Evolutionary conservation across 2,113 vertebrate species (phyloP).

Genomic region (Cyanoliseus patagonus): DNA sequence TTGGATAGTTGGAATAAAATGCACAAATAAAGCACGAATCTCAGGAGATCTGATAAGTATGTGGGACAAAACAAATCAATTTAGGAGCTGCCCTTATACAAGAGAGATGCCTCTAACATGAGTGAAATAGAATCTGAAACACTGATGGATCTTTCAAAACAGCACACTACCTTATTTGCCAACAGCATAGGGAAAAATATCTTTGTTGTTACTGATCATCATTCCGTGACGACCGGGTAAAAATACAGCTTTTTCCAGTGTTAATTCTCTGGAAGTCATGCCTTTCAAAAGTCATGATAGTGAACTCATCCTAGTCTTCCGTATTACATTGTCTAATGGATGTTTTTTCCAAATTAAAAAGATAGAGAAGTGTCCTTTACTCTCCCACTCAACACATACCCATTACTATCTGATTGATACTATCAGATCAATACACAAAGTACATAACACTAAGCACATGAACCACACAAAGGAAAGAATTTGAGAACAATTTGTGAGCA

Average conservation of each 20-base stretch:
- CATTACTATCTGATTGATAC: background rate
- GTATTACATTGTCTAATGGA: background rate
- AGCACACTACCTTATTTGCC: background rate
- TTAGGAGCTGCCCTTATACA: background rate
- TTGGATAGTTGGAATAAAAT: background rate
- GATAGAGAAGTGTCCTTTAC: background rate
- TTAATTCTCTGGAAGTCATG: background rate
- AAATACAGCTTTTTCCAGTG: background rate
- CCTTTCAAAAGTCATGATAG: background rate
- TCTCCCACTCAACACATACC: background rate
- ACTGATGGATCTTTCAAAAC: background rate
- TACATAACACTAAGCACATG: background rate
- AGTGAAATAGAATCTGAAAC: background rate
- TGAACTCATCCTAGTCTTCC: background rate
- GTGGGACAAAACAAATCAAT: conserved; percentile 16
- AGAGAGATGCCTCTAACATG: background rate
- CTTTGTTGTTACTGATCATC: background rate
- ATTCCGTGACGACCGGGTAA: background rate
- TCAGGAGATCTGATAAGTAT: background rate
- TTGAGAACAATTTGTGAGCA: background rate
- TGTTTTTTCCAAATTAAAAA: background rate
- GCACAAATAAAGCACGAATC: background rate
- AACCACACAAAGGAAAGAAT: background rate
- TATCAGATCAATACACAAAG: background rate
- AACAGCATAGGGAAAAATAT: background rate